Evolutionary conservation across 2,113 vertebrate species (phyloP).

Genomic region (Larimichthys polyactis): DNA sequence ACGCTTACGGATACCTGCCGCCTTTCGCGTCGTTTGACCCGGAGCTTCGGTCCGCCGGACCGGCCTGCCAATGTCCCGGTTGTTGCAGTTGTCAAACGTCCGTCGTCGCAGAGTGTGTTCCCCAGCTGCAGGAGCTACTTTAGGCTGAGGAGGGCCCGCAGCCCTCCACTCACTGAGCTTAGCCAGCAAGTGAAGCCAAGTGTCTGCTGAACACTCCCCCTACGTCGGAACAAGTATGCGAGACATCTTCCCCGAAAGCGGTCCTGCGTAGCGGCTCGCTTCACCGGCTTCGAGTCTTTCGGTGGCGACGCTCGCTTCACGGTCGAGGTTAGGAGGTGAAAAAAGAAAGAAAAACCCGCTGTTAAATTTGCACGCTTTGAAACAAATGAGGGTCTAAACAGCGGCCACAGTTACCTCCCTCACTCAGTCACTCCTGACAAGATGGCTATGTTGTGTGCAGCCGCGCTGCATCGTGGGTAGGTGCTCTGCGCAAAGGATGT

Average conservation of each 20-base stretch:
- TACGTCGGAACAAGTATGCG: constrained; percentile 88
- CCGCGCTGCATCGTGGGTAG: constrained; percentile 80
- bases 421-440: constrained; percentile 75
- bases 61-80: constrained; percentile 74
- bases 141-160: constrained; percentile 80
- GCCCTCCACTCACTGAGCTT: constrained; percentile 78
- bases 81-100: constrained; percentile 69
- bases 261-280: constrained; percentile 26
- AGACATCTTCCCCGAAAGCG: constrained; percentile 84
- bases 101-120: constrained; percentile 70
- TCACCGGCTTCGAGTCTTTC: neutral
- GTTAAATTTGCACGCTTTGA: constrained; percentile 32
- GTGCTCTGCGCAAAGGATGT: constrained; percentile 41
- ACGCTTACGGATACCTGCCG: constrained; percentile 27
- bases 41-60: constrained; percentile 43
- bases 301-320: constrained; percentile 11
- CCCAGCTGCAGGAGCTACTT: constrained; percentile 76
- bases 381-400: constrained; percentile 47
- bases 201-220: constrained; percentile 80
- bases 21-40: constrained; percentile 9
- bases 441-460: constrained; percentile 80
- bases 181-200: constrained; percentile 76
- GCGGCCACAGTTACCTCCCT: constrained; percentile 66
- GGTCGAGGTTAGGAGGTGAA: neutral
- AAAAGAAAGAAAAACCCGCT: no score